Percentiles rank a stretch among this genome's conserved stretches.
These are phyloP conservation scores for Semicossyphus pulcher DNA, from an alignment of 2,113 vertebrate genomes.

Conservation along the genomic window DNA sequence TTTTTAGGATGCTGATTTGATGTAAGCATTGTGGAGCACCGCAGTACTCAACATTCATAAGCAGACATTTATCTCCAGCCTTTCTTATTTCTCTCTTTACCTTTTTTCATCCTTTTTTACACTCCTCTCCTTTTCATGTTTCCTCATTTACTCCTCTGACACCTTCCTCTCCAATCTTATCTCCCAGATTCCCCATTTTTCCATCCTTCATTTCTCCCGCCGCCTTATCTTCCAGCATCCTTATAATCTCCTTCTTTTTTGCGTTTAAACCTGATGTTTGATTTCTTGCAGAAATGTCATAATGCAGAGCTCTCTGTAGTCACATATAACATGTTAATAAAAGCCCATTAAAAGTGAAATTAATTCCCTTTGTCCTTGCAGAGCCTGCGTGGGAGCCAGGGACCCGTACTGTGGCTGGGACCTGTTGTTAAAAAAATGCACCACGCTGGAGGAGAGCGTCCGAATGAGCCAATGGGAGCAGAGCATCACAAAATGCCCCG, in stretches of 20 bases:
- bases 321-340: slow-evolving; percentile 40
- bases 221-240: slow-evolving; percentile 35
- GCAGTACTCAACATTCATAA: slow-evolving; percentile 9
- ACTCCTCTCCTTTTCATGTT: neutral
- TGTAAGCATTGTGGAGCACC: slow-evolving; percentile 18
- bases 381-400: slow-evolving; percentile 92
- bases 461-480: slow-evolving; percentile 98
- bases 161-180: slow-evolving; percentile 28
- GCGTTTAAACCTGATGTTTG: slow-evolving; percentile 22
- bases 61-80: slow-evolving; percentile 4
- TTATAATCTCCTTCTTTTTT: slow-evolving; percentile 8
- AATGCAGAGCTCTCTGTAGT: slow-evolving; percentile 15
- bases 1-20: slow-evolving; percentile 26
- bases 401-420: slow-evolving; percentile 99
- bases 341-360: slow-evolving; percentile 32
- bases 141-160: neutral
- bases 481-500: slow-evolving; percentile 91
- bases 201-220: slow-evolving; percentile 21
- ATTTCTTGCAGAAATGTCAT: slow-evolving; percentile 18
- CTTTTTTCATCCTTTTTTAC: neutral
- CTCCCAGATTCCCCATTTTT: slow-evolving; percentile 19
- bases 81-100: neutral
- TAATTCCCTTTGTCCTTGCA: slow-evolving; percentile 63
- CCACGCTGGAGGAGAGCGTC: slow-evolving; percentile 93
- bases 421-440: slow-evolving; percentile 92